A percentile compares a stretch with the other conserved stretches of the same genome.
These are phyloP conservation scores for Candidula unifasciata DNA, from an alignment of 2,888 invertebrate genomes.

Conservation along the genomic window DNA sequence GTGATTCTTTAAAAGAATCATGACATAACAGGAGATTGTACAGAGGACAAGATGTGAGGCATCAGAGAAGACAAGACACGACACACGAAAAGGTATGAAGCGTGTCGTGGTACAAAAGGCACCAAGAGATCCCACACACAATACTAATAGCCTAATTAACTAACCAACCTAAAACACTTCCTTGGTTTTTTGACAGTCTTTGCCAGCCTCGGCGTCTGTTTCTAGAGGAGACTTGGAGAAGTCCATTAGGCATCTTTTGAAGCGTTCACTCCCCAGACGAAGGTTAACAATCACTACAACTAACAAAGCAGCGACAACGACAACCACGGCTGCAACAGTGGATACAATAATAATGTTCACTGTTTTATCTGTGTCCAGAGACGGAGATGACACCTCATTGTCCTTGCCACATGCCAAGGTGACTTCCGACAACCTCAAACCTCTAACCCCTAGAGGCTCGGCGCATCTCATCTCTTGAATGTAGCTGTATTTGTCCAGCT, in stretches of 20 bases:
- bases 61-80: background rate
- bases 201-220: too few species aligned
- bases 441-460: background rate
- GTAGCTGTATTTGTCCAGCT: conserved; percentile 5
- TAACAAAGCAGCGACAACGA: background rate
- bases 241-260: too few species aligned
- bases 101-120: background rate
- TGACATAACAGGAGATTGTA: background rate
- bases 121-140: too few species aligned
- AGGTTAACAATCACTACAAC: background rate
- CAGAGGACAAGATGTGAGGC: background rate
- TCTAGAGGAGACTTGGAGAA: too few species aligned
- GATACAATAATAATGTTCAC: background rate
- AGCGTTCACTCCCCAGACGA: too few species aligned
- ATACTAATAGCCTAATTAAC: too few species aligned
- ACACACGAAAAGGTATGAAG: background rate
- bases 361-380: background rate
- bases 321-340: background rate
- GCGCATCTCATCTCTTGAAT: conserved; percentile 5
- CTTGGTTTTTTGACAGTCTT: too few species aligned
- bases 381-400: background rate
- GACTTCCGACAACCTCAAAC: background rate
- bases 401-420: background rate
- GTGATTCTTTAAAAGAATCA: too few species aligned
- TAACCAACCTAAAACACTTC: too few species aligned